Conservation (phyloP, 2,797 vertebrate genomes). For the Morelia viridis region DNA sequence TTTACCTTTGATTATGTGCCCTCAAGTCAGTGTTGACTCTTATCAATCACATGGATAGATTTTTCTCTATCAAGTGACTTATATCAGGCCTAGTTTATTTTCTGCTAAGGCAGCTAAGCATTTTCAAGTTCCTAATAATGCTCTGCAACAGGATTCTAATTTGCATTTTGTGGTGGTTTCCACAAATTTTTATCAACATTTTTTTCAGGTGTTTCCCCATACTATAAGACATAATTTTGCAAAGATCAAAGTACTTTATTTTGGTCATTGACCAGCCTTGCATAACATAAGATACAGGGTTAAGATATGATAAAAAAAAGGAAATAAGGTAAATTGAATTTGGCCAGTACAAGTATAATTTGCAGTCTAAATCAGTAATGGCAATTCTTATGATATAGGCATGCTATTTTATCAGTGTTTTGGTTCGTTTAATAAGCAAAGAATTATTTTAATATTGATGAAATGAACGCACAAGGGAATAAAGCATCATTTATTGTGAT, state of each 20-base stretch:
- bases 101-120: not conserved
- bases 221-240: not conserved
- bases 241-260: not conserved
- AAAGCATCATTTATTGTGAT: not conserved
- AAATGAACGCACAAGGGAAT: not conserved
- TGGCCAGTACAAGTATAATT: not conserved
- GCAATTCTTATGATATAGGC: not conserved
- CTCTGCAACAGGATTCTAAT: not conserved
- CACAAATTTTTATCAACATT: not conserved
- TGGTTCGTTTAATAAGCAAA: not conserved
- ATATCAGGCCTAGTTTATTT: slow-evolving; percentile 5
- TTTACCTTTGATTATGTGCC: not conserved
- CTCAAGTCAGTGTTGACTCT: not conserved
- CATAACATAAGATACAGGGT: not conserved
- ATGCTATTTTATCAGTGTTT: not conserved
- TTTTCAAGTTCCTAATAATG: not conserved
- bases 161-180: not conserved
- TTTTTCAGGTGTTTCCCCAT: not conserved
- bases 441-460: not conserved
- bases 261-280: not conserved
- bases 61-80: not conserved
- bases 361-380: not conserved
- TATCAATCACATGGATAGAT: not conserved
- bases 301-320: not conserved
- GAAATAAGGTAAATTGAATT: not conserved